phyloP scores from a whole-genome alignment of 2,113 vertebrate species.

The Regulus satrapa region DNA sequence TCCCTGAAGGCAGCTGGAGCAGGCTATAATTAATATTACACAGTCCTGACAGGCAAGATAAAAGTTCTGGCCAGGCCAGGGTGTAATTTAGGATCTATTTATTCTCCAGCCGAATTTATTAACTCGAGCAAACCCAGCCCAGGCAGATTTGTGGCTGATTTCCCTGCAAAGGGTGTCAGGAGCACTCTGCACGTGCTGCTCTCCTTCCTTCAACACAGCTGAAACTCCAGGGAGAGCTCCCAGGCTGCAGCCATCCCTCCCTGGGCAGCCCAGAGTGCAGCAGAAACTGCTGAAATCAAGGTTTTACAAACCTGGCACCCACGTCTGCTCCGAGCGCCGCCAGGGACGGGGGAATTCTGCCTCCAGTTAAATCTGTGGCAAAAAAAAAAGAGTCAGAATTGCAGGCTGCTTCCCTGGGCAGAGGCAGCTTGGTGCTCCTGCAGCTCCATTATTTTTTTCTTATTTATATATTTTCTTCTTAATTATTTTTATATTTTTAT shows the following conservation, averaged over 20 bases:
- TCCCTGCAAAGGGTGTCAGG: not conserved
- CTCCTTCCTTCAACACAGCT: not conserved
- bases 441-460: no score
- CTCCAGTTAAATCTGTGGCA: no score
- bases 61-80: constrained; percentile 33
- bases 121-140: not conserved
- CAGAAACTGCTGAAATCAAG: no score
- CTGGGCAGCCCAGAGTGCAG: no score
- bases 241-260: not conserved
- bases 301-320: no score
- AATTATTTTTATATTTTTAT: no score
- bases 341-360: no score
- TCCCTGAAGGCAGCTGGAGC: not conserved
- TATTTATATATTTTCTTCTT: no score
- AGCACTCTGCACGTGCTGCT: not conserved
- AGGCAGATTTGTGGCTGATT: not conserved
- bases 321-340: no score
- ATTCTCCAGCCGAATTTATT: constrained; percentile 43
- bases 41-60: constrained; percentile 23
- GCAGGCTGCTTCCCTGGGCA: no score
- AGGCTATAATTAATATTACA: constrained; percentile 9
- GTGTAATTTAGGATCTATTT: constrained; percentile 59
- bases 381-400: no score
- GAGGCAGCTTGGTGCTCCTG: no score
- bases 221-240: not conserved